Base-by-base conservation (phyloP, 2,113 vertebrate genomes). In the Varanus komodoensis region DNA sequence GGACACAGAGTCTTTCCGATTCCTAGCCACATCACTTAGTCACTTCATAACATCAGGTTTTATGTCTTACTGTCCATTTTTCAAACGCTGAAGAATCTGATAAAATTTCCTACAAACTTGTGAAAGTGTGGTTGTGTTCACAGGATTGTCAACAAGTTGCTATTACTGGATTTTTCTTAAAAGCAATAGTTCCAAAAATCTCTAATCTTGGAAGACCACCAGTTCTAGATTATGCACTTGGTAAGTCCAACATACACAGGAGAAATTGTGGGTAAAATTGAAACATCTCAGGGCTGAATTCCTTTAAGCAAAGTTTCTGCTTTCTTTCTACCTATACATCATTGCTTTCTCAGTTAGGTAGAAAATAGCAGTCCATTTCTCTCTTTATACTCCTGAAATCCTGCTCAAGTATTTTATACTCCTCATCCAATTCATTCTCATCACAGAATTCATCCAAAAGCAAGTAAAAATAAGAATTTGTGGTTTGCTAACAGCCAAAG, bases 371-470 rank as follows among this genome's bases (percentile, higher is more conserved):
- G 7, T 48, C 27, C 23, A 83, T 68, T 25, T 3, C 27, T 85
- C 67, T 15, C 25, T 50, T 25, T 82, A 87, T 38, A 29, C 44
- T 3, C 12, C 32, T 90, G 80, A 95, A 92, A 91, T 78, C 15
- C 38, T 34, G 32, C 34, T 34, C 12, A 74, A 77, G 25, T 82
- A 91, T 87, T 69, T 75, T 17, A 61, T 12, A 21, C 52, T 77
- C 77, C n/a, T 54, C 64, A 61, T 29, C 52, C 85, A 87, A 34
- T 75, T 54, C 34, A 29, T 57, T 75, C 9, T 34, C 21, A 57
- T 38, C 8, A 86, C 50, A 38, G 5, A 74, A 54, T 75, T n/a
- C 14, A 12, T 48, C 38, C 38, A 48, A 71, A 44, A 85, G 14
- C 38, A 19, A 44, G 2, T 29, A 77, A 38, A 87, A 61, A 86